Conservation (phyloP, 2,797 vertebrate species). For the Carduelis carduelis region DNA sequence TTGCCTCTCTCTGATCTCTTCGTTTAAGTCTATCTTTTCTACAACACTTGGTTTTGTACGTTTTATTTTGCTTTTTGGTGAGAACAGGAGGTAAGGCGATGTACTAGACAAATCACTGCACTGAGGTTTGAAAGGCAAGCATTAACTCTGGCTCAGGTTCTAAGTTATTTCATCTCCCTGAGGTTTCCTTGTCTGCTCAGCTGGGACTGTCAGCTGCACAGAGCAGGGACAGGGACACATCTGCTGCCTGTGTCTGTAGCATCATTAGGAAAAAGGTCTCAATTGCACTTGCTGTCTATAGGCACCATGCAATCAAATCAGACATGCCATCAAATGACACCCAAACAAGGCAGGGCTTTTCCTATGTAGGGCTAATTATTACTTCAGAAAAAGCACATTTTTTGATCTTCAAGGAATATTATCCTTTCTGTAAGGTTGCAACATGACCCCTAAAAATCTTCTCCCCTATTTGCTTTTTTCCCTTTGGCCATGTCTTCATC, state of each 20-base stretch:
- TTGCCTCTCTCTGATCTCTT: conserved; percentile 7
- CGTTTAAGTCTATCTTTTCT: background rate
- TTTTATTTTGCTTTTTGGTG: background rate
- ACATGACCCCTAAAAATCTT: background rate
- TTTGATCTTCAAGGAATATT: background rate
- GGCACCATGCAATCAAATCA: background rate
- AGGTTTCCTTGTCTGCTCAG: background rate
- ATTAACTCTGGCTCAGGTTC: background rate
- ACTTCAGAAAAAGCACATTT: background rate
- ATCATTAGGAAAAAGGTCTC: background rate
- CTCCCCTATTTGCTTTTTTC: background rate
- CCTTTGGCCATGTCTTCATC: background rate
- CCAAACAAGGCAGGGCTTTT: background rate
- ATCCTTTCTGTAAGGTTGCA: background rate
- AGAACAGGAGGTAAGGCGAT: background rate
- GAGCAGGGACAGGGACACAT: background rate
- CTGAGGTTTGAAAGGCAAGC: background rate
- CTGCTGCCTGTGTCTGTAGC: background rate
- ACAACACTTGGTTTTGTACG: background rate
- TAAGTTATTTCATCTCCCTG: background rate
- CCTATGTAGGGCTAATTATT: background rate
- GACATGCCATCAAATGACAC: background rate
- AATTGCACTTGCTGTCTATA: background rate
- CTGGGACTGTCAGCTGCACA: background rate
- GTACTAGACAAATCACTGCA: background rate